Conservation (phyloP, 1,140 invertebrate species). For the Portunus trituberculatus region DNA sequence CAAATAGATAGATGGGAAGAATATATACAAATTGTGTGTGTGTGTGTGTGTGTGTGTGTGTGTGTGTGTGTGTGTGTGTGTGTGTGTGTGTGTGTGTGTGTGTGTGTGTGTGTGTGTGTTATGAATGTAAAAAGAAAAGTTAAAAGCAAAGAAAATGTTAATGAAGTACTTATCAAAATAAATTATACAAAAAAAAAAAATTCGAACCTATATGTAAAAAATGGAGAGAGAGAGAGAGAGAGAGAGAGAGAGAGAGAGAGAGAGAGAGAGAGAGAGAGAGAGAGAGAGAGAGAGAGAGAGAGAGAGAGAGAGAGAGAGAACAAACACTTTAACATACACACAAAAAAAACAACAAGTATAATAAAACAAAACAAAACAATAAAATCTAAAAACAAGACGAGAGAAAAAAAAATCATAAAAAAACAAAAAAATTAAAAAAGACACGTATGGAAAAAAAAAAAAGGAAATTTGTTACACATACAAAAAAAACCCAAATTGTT, state of each 20-base stretch:
- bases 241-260: background rate
- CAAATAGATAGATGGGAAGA: too few relatives aligned
- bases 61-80: constrained; percentile 34
- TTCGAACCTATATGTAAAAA: too few relatives aligned
- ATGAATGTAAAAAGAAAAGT: background rate
- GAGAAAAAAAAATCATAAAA: background rate
- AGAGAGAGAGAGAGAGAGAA: too few relatives aligned
- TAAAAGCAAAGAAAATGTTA: background rate
- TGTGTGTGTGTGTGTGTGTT: background rate
- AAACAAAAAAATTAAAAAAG: background rate
- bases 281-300: background rate
- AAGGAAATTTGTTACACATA: background rate
- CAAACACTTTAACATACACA: too few relatives aligned
- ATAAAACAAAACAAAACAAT: background rate
- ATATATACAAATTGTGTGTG: too few relatives aligned
- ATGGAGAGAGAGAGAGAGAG: background rate
- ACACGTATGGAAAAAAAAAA: background rate
- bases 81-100: constrained; percentile 38
- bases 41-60: background rate
- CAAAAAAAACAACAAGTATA: background rate
- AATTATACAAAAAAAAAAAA: too few relatives aligned
- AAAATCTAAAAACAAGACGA: background rate
- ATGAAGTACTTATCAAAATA: too few relatives aligned
- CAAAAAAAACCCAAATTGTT: background rate
- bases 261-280: background rate